Conservation (phyloP, 2,113 vertebrate species). For the Festucalex cinctus region DNA sequence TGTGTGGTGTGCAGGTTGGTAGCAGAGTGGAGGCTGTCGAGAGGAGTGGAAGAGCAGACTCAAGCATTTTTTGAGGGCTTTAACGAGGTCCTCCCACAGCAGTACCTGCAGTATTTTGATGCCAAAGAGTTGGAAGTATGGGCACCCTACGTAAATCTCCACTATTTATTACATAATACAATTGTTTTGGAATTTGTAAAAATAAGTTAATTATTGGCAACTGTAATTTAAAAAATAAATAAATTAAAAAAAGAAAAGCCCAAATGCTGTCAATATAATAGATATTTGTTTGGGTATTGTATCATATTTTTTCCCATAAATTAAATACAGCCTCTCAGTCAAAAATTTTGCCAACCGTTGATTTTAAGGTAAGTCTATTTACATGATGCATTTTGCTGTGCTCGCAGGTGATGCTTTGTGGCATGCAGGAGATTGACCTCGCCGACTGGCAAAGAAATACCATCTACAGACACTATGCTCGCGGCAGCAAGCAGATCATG, state of each 20-base stretch:
- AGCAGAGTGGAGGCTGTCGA: conserved; percentile 94
- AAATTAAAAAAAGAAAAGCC: too few relatives aligned
- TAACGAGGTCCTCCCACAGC: conserved; percentile 96
- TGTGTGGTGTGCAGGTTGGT: conserved; percentile 76
- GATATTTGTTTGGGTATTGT: background rate
- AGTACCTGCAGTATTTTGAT: conserved; percentile 97
- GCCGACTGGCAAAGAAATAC: conserved; percentile 93
- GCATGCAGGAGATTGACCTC: conserved; percentile 98
- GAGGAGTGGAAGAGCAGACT: conserved; percentile 96
- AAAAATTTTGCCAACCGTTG: background rate
- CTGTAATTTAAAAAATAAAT: too few relatives aligned
- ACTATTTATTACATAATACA: too few relatives aligned
- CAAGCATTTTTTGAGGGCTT: conserved; percentile 98
- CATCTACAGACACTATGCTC: conserved; percentile 94
- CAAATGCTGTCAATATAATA: background rate
- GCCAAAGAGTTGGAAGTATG: conserved; percentile 95
- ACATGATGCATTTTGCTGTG: background rate
- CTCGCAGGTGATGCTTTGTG: conserved; percentile 91
- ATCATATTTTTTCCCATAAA: too few relatives aligned
- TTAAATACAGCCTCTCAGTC: background rate
- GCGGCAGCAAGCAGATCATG: conserved; percentile 92
- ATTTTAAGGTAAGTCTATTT: background rate
- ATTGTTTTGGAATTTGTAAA: background rate
- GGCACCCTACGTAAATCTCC: background rate
- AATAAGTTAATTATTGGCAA: background rate